phyloP scores from a whole-genome alignment of 2,888 invertebrate genomes.

The Trissolcus brochymenae region DNA sequence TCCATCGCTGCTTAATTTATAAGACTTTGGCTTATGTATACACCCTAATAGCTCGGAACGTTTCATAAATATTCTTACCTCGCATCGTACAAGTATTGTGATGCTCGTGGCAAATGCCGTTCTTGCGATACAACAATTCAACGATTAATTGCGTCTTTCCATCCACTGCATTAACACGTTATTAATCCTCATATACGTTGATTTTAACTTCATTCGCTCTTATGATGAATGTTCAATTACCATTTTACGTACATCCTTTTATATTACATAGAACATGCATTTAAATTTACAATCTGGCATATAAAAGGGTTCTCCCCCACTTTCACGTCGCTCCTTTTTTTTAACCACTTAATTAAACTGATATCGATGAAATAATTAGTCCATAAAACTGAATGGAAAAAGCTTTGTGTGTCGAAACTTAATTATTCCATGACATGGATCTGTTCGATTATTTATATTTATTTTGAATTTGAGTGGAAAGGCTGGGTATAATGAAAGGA shows the following conservation, averaged over 20 bases:
- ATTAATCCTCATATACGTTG: slow-evolving; percentile 41
- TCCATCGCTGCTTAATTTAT: slow-evolving; percentile 49
- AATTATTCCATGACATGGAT: neutral
- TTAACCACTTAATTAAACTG: no score
- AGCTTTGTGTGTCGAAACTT: neutral
- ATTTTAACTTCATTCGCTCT: slow-evolving; percentile 38
- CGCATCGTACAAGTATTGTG: slow-evolving; percentile 42
- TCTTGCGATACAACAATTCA: slow-evolving; percentile 43
- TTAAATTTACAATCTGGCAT: neutral
- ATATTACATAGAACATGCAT: neutral
- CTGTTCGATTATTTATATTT: neutral
- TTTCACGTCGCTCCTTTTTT: no score
- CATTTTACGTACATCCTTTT: neutral
- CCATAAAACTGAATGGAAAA: neutral
- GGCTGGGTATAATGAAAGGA: neutral
- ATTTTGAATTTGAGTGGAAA: neutral
- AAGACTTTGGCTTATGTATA: slow-evolving; percentile 46
- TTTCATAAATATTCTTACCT: slow-evolving; percentile 53
- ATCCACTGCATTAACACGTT: slow-evolving; percentile 27
- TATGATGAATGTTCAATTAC: slow-evolving; percentile 26
- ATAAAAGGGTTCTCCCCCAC: no score
- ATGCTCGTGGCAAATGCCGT: slow-evolving; percentile 38
- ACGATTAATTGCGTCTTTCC: slow-evolving; percentile 43
- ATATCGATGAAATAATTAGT: no score
- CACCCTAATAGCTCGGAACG: slow-evolving; percentile 48